phyloP scores from a whole-genome alignment of 2,888 invertebrate genomes.

The Philonicus albiceps region DNA sequence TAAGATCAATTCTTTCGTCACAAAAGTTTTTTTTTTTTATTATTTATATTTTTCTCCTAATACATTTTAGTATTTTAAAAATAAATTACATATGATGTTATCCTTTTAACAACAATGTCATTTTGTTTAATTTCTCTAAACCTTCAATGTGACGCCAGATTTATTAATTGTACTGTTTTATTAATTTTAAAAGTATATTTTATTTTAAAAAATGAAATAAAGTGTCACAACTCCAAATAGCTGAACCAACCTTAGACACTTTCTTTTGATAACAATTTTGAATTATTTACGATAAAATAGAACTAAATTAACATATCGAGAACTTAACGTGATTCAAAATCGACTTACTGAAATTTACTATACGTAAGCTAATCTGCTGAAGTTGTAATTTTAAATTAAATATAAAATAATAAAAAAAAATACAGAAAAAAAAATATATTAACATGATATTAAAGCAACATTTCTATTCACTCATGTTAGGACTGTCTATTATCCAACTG shows the following conservation, averaged over 20 bases:
- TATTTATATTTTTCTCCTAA: neutral
- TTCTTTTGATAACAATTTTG: neutral
- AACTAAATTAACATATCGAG: neutral
- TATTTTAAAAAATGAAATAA: no score
- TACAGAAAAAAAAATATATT: neutral
- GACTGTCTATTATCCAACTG: neutral
- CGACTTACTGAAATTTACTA: neutral
- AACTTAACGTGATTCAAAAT: no score
- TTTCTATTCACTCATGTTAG: neutral
- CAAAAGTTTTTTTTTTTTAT: neutral
- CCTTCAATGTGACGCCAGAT: neutral
- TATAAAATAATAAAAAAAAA: neutral
- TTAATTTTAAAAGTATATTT: neutral
- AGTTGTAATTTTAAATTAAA: neutral
- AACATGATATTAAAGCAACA: neutral
- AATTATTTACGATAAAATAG: neutral
- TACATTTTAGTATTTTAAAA: neutral
- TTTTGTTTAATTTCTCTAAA: neutral
- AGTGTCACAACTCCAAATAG: neutral
- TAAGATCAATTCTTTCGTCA: neutral
- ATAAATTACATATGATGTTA: neutral
- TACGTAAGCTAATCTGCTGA: neutral
- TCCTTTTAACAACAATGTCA: neutral
- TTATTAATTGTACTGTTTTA: neutral
- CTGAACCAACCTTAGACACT: neutral